phyloP scores from a whole-genome alignment of 2,888 invertebrate species.

The Sinelater perroti region DNA sequence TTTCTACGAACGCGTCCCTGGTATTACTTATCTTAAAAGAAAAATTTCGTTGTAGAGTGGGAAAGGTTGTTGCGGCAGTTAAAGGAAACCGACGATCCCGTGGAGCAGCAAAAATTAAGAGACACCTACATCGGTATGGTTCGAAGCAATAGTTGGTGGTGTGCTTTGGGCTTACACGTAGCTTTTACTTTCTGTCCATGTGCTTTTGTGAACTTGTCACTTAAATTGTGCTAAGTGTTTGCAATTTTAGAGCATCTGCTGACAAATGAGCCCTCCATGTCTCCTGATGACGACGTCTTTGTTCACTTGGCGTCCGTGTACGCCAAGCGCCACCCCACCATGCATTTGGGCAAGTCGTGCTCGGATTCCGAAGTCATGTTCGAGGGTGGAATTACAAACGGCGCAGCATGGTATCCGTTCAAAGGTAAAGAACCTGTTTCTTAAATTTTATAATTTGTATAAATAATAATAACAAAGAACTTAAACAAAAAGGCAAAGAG shows the following conservation, averaged over 20 bases:
- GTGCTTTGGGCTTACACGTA: no score
- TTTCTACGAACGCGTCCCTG: no score
- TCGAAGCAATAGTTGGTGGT: no score
- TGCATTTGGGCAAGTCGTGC: conserved; percentile 65
- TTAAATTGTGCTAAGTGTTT: neutral
- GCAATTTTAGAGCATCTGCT: conserved; percentile 40
- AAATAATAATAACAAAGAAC: no score
- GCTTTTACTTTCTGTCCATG: neutral
- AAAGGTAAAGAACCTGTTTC: no score
- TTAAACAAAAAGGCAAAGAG: no score
- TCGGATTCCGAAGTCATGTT: conserved; percentile 55
- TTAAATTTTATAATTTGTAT: no score
- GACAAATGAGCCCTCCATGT: conserved; percentile 57
- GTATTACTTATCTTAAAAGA: no score
- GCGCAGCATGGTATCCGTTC: conserved; percentile 70
- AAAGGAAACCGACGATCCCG: conserved; percentile 31
- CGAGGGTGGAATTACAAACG: conserved; percentile 71
- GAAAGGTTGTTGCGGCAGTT: conserved; percentile 41
- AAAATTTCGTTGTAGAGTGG: conserved; percentile 40
- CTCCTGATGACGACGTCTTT: conserved; percentile 74
- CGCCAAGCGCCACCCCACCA: conserved; percentile 66
- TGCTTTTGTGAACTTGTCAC: neutral
- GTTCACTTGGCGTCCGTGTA: conserved; percentile 66
- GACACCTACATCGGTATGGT: conserved; percentile 44
- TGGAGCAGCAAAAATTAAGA: conserved; percentile 36